Evolutionary conservation across 2,888 invertebrate species (phyloP).

Genomic region (Andricus curvator): DNA sequence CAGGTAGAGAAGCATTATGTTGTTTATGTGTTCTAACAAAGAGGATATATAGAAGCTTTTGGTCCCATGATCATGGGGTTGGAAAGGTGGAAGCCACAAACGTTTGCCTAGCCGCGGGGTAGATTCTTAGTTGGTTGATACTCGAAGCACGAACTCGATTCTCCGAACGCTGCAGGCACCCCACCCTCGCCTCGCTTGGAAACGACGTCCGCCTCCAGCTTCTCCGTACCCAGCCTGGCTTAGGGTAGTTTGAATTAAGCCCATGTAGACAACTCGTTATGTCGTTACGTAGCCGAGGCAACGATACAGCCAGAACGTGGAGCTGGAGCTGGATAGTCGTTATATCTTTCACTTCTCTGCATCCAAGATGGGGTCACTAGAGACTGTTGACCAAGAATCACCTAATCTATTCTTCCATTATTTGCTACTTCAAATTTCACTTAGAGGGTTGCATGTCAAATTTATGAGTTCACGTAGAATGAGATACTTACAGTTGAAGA

Average conservation of each 20-base stretch:
- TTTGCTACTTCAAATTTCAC: conserved; percentile 1
- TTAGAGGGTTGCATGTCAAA: neutral
- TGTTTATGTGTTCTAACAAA: conserved; percentile 19
- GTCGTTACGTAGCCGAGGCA: conserved; percentile 61
- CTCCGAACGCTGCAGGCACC: conserved; percentile 68
- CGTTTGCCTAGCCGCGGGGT: conserved; percentile 59
- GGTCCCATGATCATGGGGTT: conserved; percentile 40
- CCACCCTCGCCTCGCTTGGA: conserved; percentile 62
- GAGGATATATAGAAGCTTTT: conserved; percentile 24
- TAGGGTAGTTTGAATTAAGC: conserved; percentile 72
- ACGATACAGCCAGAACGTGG: conserved; percentile 39
- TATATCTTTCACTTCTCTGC: conserved; percentile 41
- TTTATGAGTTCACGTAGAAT: neutral
- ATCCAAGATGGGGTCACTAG: conserved; percentile 19
- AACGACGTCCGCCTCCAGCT: conserved; percentile 56
- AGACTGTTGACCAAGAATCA: conserved; percentile 7
- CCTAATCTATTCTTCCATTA: conserved; percentile 2
- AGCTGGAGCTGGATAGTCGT: conserved; percentile 41
- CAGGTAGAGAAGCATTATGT: neutral
- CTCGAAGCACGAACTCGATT: conserved; percentile 76
- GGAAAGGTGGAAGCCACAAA: conserved; percentile 45
- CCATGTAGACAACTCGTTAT: conserved; percentile 70
- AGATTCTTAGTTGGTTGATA: conserved; percentile 70
- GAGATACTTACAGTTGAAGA: neutral
- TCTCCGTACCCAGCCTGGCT: conserved; percentile 52